Conservation (phyloP, 1,140 invertebrate genomes). For the Sesamia nonagrioides region DNA sequence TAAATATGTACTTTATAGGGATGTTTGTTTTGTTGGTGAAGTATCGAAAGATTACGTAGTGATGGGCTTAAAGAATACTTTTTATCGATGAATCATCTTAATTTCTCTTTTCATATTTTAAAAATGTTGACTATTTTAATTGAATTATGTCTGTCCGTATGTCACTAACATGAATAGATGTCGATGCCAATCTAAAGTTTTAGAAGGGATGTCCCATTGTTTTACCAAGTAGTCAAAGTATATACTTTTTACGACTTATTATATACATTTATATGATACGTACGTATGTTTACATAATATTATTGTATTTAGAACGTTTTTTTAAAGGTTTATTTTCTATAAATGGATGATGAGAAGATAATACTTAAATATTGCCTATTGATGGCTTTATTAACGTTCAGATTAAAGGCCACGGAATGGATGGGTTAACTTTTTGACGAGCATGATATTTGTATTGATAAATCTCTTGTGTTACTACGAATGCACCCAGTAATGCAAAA, state of each 20-base stretch:
- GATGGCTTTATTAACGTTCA: slow-evolving; percentile 12
- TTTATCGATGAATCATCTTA: slow-evolving; percentile 20
- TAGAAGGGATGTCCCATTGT: slow-evolving; percentile 20
- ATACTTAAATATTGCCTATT: slow-evolving; percentile 24
- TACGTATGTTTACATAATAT: slow-evolving; percentile 11
- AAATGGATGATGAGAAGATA: background rate
- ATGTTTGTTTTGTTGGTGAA: slow-evolving; percentile 18
- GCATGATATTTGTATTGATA: background rate
- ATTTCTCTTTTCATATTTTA: background rate
- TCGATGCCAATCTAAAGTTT: slow-evolving; percentile 37
- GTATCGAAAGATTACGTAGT: slow-evolving; percentile 6
- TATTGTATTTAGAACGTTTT: background rate
- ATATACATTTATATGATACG: slow-evolving; percentile 34
- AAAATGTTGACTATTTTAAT: background rate
- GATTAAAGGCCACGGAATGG: background rate
- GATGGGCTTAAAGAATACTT: background rate
- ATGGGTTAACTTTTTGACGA: background rate
- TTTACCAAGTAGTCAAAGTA: background rate
- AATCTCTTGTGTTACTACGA: background rate
- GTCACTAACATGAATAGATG: background rate
- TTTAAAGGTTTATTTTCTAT: slow-evolving; percentile 15
- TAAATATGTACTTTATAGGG: slow-evolving; percentile 21
- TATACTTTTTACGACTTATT: slow-evolving; percentile 29
- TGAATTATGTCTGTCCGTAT: background rate
- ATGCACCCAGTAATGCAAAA: background rate